Percentiles rank a stretch among this genome's conserved stretches.
Evolutionary conservation across 1,140 invertebrate species (phyloP).

Genomic region (Drosophila micromelanica): DNA sequence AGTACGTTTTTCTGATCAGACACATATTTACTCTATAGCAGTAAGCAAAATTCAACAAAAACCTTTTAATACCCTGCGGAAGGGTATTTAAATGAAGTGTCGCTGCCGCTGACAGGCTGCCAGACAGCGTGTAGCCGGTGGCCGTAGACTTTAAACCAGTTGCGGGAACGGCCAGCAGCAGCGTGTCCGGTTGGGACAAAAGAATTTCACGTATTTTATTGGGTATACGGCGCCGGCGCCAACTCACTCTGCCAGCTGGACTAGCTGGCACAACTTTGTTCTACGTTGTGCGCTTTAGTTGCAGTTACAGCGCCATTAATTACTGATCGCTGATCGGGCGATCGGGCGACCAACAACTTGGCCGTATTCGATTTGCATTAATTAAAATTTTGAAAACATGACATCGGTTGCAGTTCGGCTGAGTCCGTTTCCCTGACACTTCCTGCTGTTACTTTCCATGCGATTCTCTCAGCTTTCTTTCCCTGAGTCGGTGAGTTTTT

Average conservation of each 20-base stretch:
- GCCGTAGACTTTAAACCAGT: conserved; percentile 54
- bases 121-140: conserved; percentile 34
- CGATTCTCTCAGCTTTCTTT: conserved; percentile 62
- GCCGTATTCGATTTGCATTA: conserved; percentile 73
- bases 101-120: conserved; percentile 8
- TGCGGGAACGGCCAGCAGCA: conserved; percentile 15
- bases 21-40: neutral
- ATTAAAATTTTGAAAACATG: conserved; percentile 48
- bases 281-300: conserved; percentile 66
- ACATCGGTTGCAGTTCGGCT: conserved; percentile 53
- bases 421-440: conserved; percentile 55
- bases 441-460: conserved; percentile 66
- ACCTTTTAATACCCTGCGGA: neutral
- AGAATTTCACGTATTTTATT: conserved; percentile 59
- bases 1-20: no score
- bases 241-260: conserved; percentile 8
- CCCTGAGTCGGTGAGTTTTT: conserved; percentile 45
- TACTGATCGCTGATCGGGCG: conserved; percentile 35
- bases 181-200: conserved; percentile 75
- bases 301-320: conserved; percentile 73
- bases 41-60: neutral
- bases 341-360: conserved; percentile 35
- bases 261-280: conserved; percentile 51
- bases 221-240: conserved; percentile 5
- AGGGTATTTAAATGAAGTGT: conserved; percentile 8